Evolutionary conservation across 2,797 vertebrate species (phyloP), one percentile per base, ranked within the genome.

Genomic region (Taenioides sp.): DNA sequence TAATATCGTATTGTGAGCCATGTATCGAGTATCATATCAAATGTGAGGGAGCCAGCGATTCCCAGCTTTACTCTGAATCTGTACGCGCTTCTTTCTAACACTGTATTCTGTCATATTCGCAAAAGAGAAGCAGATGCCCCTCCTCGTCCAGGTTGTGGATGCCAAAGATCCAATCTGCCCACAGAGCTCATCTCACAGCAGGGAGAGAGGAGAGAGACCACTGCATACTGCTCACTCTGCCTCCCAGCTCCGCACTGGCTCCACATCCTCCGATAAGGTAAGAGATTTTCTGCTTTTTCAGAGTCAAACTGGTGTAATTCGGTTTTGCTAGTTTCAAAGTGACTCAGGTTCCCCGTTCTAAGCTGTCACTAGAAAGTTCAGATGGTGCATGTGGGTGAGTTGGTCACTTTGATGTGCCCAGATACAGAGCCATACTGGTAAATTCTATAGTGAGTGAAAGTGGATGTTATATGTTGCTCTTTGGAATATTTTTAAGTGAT

Each of bases 231-330:
- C 54, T 76, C 73, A 84, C 65, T 34, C 77, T 77, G 77, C 69
- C 79, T 87, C 78, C 70, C 71, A 81, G 81, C 87, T 84, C 68
- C 83, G 88, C 80, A 90, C 80, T 83, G 83, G 83, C 80, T 86
- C 79, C 88, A 86, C 85, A 91, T 87, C 90, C 75, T 86, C 89
- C 86, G 86, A 82, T 73, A 86, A 92, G 93, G 93, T 94, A 94
- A 90, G 91, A 88, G 11, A 72, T 84, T 83, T 37, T 63, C 76
- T 60, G 14, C 58, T 81, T 54, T 80, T 62, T 75, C 7, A 23
- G 2, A 57, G 23, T 57, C 16, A 16, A 16, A 25, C n/a, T 57
- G 11, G 10, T 57, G 22, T 23, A 12, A 12, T 23, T 23, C 22
- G 25, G 54, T 55, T n/a, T 12, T 12, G 7, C 22, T 22, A 2